Evolutionary conservation across 2,797 vertebrate species (phyloP), one percentile per base, ranked within the genome.

Genomic region (Synanceia verrucosa): DNA sequence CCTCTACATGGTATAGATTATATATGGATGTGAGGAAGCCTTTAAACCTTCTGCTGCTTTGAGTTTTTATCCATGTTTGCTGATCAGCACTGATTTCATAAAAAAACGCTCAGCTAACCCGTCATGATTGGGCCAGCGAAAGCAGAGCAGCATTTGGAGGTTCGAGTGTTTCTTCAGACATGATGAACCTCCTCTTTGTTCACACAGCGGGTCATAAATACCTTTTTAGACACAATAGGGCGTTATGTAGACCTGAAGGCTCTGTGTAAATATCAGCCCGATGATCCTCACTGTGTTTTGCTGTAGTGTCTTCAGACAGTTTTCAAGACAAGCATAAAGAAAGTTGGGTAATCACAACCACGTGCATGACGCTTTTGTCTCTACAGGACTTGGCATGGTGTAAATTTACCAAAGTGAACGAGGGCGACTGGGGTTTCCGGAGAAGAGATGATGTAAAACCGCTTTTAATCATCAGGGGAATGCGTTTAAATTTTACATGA

Each of bases 261-360:
- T 70, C 71, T 50, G 65, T 70, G 52, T 21, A 65, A 59, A 60
- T 65, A 14, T 9, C 19, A 55, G 50, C 31, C 29, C 37, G 9
- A 50, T 60, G 23, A 70, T 24, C 55, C 34, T 14, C 39, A 64
- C 16, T 12, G 50, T 29, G 29, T 66, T 77, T 63, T 55, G 47
- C 65, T 34, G 21, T 52, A 52, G 70, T 46, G 70, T 76, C 51
- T 69, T 60, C 12, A 0, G 59, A 16, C 58, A 48, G 36, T 65
- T 84, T 77, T 84, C 44, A 73, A 66, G 52, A 64, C 61, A 70
- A 67, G 67, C 53, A 72, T 78, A 51, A 72, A 58, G 31, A 73
- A 77, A 78, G 71, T 58, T 73, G 21, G 24, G 57, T 81, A 85
- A 91, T 85, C 73, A 50, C 51, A 76, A 64, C 63, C 86, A 89